These are phyloP conservation scores for Serranus cabrilla DNA, from an alignment of 2,797 vertebrate species.

Conservation along the genomic window DNA sequence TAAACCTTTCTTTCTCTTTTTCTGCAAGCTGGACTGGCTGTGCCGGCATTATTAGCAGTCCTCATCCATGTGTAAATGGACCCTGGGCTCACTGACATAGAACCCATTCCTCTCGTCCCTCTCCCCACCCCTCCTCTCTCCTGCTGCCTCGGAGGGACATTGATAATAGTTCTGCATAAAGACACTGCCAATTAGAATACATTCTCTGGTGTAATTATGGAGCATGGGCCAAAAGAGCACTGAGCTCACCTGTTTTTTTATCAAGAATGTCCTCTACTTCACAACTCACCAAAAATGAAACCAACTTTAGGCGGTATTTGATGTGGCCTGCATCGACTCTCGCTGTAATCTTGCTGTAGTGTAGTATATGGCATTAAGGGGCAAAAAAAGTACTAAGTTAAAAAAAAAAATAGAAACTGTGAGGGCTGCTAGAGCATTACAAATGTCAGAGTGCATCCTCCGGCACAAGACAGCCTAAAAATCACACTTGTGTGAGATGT, in stretches of 20 bases:
- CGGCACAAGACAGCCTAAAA: conserved; percentile 23
- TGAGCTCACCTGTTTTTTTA: conserved; percentile 65
- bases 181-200: conserved; percentile 85
- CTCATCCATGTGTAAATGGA: conserved; percentile 77
- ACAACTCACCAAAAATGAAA: conserved; percentile 41
- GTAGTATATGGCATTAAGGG: conserved; percentile 24
- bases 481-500: conserved; percentile 32
- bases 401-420: conserved; percentile 5
- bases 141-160: conserved; percentile 80
- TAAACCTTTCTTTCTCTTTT: conserved; percentile 50
- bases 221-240: conserved; percentile 77
- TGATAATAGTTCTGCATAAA: conserved; percentile 85
- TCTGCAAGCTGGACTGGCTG: conserved; percentile 46
- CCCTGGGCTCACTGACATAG: conserved; percentile 69
- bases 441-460: conserved; percentile 31
- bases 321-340: conserved; percentile 31
- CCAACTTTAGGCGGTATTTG: conserved; percentile 28
- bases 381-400: conserved; percentile 1
- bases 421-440: conserved; percentile 23
- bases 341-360: conserved; percentile 27
- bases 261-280: conserved; percentile 48
- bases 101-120: conserved; percentile 57
- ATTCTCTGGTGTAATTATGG: conserved; percentile 81
- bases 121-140: conserved; percentile 46
- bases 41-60: conserved; percentile 65